Base-by-base conservation (phyloP, 2,113 vertebrate genomes). In the Nesospiza acunhae region DNA sequence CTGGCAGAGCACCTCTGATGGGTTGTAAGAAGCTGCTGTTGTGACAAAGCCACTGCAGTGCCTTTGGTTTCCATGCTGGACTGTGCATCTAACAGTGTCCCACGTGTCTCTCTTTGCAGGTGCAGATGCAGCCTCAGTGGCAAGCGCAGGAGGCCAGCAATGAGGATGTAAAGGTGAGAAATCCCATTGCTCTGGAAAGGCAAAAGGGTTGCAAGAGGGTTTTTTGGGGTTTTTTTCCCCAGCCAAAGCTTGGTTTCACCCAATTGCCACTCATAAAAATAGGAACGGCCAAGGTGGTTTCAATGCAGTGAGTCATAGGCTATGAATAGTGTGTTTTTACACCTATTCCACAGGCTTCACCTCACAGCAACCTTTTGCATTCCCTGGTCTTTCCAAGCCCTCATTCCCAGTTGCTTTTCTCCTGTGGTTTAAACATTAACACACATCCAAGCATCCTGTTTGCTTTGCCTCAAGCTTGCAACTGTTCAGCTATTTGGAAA, bases 51-150 rank as follows among this genome's bases (percentile, higher is more conserved):
- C 8, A 3, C 83, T 7, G 44, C 33, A 5, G 69, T 33, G 10
- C 64, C 64, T 66, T 89, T 41, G 46, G 42, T 95, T 97, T 64
- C 62, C 2, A 0, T 5, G 13, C 64, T 39, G 81, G 69, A 15
- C 69, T 26, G 1, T 63, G 58, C 37, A 24, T 83, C 58, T 94
- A 15, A 97, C 47, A 7, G 39, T 39, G 3, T 72, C 27, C n/a
- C 18, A 0, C 8, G 3, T 93, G 28, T 96, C 42, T 94, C 27
- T 87, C 44, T 37, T 18, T 78, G 84, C 88, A 96, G 93, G 90
- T 86, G 47, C 95, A 86, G 33, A 74, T 80, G 87, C 90, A 94
- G 76, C n/a, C 92, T 9, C 94, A 86, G 72, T 96, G 94, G 96
- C 95, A 95, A 55, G 56, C 44, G 0, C 96, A 77, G 91, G 95